Conservation (phyloP, 2,113 vertebrate genomes). For the Artemisiospiza belli region DNA sequence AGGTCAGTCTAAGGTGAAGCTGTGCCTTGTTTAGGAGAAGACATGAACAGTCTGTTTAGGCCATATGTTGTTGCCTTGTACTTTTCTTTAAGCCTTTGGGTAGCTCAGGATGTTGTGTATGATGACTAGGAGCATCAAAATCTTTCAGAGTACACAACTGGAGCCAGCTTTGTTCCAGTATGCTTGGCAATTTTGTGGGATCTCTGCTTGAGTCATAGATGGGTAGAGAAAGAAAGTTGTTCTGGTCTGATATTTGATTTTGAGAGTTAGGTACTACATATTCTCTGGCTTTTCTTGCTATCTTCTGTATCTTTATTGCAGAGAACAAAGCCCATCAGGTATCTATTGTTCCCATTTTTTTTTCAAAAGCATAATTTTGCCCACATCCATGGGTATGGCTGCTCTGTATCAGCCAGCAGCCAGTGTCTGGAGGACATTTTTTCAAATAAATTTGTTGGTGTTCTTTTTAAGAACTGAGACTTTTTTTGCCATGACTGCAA, state of each 20-base stretch:
- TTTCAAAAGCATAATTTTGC: neutral
- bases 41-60: neutral
- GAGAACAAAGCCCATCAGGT: neutral
- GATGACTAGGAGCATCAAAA: neutral
- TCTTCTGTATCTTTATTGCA: neutral
- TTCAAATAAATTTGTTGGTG: neutral
- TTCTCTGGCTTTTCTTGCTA: neutral
- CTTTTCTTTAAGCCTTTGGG: slow-evolving; percentile 18
- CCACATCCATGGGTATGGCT: neutral
- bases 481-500: neutral
- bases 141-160: neutral
- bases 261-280: neutral
- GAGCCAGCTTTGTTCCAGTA: neutral
- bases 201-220: neutral
- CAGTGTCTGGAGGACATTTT: neutral
- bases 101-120: neutral
- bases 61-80: slow-evolving; percentile 25
- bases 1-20: slow-evolving; percentile 57
- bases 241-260: neutral
- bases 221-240: neutral
- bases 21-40: neutral
- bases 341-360: neutral
- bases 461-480: neutral
- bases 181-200: neutral
- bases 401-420: neutral